Evolutionary conservation across 1,140 invertebrate genomes (phyloP).

Genomic region (Pentalonia nigronervosa): DNA sequence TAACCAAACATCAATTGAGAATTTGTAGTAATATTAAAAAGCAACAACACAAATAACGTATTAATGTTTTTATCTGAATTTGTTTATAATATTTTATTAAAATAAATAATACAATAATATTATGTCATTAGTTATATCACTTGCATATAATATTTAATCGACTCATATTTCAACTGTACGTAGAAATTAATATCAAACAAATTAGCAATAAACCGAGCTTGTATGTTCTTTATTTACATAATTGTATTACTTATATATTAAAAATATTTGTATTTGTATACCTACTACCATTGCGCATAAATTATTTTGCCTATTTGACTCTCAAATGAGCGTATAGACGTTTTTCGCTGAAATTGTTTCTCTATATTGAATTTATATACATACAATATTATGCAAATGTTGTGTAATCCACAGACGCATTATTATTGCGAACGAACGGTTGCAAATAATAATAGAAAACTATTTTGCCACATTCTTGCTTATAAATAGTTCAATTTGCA

Average conservation of each 20-base stretch:
- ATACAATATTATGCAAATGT: background rate
- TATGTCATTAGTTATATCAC: background rate
- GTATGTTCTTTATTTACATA: background rate
- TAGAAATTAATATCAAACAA: background rate
- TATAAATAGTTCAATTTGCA: background rate
- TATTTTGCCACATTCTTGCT: background rate
- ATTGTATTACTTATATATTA: background rate
- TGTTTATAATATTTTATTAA: background rate
- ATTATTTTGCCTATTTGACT: slow-evolving; percentile 13
- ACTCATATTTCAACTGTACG: background rate
- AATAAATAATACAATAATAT: background rate
- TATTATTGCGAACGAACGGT: background rate
- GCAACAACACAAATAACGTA: background rate
- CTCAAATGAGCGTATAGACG: background rate
- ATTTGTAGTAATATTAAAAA: background rate
- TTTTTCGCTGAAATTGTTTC: background rate
- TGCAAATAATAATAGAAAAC: background rate
- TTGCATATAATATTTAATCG: background rate
- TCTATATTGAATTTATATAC: background rate
- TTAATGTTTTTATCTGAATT: background rate
- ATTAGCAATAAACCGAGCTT: background rate
- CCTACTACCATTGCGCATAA: background rate
- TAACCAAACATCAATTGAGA: background rate
- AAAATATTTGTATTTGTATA: background rate
- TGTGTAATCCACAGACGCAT: background rate